phyloP scores from a whole-genome alignment of 2,888 invertebrate genomes.

The Heteropelma amictum region DNA sequence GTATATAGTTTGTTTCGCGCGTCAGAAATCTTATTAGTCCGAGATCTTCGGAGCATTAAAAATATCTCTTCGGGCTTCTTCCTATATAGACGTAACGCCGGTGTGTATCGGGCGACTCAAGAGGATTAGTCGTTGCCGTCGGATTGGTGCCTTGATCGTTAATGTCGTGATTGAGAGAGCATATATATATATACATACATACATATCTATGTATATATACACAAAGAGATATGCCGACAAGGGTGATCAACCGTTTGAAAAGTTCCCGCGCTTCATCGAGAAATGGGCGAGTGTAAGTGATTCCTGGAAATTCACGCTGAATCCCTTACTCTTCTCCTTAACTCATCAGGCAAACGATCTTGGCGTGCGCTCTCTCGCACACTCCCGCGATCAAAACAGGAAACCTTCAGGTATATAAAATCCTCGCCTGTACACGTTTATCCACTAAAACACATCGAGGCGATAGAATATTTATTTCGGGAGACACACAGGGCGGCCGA shows the following conservation, averaged over 20 bases:
- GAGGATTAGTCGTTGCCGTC: not conserved
- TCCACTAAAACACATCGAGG: slow-evolving; percentile 41
- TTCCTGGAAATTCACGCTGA: slow-evolving; percentile 44
- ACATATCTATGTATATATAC: too few relatives aligned
- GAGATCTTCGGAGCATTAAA: not conserved
- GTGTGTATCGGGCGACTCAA: not conserved
- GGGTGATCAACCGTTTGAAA: slow-evolving; percentile 48
- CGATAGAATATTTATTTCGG: slow-evolving; percentile 40
- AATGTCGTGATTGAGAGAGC: slow-evolving; percentile 51
- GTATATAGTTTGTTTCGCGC: slow-evolving; percentile 21
- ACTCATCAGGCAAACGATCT: slow-evolving; percentile 1
- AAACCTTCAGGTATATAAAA: slow-evolving; percentile 45
- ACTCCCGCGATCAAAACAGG: slow-evolving; percentile 41
- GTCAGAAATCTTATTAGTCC: slow-evolving; percentile 35
- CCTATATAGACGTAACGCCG: not conserved
- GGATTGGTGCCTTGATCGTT: slow-evolving; percentile 47
- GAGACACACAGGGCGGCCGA: not conserved
- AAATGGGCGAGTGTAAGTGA: slow-evolving; percentile 31
- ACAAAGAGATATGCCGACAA: slow-evolving; percentile 53
- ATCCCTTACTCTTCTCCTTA: not conserved
- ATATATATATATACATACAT: too few relatives aligned
- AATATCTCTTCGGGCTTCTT: not conserved
- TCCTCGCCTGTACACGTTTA: slow-evolving; percentile 21
- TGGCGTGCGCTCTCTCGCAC: not conserved
- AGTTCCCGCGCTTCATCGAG: slow-evolving; percentile 15